Evolutionary conservation across 2,797 vertebrate species (phyloP).

Genomic region (Liasis olivaceus): DNA sequence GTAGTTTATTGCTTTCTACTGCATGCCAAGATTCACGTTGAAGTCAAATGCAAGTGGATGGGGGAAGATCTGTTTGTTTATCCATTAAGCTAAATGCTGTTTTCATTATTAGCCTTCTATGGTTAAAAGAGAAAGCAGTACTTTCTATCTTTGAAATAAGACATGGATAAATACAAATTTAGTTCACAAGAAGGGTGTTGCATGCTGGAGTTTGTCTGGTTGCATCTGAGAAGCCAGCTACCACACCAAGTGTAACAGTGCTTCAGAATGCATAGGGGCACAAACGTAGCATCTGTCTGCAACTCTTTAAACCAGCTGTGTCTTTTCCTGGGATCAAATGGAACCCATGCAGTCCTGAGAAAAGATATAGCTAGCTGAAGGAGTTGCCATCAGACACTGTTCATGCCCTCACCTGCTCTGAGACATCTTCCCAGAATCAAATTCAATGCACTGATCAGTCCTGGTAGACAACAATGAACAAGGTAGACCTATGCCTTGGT

Average conservation of each 20-base stretch:
- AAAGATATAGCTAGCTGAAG: neutral
- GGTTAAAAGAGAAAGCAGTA: neutral
- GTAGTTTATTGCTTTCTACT: neutral
- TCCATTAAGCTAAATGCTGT: neutral
- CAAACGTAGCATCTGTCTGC: neutral
- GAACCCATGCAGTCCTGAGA: neutral
- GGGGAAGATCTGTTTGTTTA: neutral
- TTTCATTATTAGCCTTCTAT: neutral
- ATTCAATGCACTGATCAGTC: neutral
- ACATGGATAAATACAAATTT: neutral
- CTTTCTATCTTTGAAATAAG: neutral
- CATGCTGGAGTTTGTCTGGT: neutral
- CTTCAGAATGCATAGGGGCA: neutral
- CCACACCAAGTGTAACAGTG: neutral
- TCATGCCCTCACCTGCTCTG: neutral
- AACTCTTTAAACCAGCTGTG: neutral
- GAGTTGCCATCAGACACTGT: neutral
- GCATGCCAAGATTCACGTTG: neutral
- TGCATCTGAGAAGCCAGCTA: neutral
- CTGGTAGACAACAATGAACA: neutral
- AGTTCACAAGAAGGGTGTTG: neutral
- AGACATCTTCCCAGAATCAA: neutral
- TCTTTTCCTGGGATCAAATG: neutral
- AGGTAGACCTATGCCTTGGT: neutral
- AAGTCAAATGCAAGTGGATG: neutral